Base-by-base conservation (phyloP, 2,113 vertebrate species). In the Silurus glanis region DNA sequence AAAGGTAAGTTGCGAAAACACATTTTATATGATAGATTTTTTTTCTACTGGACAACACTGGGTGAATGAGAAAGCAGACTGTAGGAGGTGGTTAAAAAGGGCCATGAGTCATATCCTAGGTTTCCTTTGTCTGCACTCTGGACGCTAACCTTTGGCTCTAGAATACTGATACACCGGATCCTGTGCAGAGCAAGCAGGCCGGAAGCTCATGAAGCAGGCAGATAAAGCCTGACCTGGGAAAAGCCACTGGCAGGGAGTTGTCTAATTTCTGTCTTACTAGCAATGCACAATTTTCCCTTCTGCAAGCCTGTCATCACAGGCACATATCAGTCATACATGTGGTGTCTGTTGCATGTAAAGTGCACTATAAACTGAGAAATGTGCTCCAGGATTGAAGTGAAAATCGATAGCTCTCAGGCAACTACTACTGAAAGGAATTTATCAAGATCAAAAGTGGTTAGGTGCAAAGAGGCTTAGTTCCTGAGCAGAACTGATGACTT, bases 191-290 rank as follows among this genome's bases (percentile, higher is more conserved):
- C 71, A 83, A 37, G 84, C 61, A 79, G 89, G 87, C 90, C 91
- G 92, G 93, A 93, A 93, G 89, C 87, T 61, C 55, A 87, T 90
- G 91, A 91, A 89, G 79, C 61, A 21, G 53, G 66, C 86, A 91
- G 90, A 93, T 91, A 93, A 91, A 92, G 89, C 67, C 10, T 58
- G 86, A 88, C 86, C 86, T 84, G 85, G 87, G 90, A 88, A 91
- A 85, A 89, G 78, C 53, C 55, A 82, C 53, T 55, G 86, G 67
- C 61, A 9, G 86, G 76, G 81, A 83, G 89, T 88, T 88, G 84
- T 87, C 81, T 83, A 85, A 61, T 81, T 89, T 84, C 84, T 83
- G 67, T 87, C 62, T 17, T 61, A 67, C 56, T 45, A 84, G 74
- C 59, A 86, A 55, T 75, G 81, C 16, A 83, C 47, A 79, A 85